Conservation (phyloP, 2,888 invertebrate genomes). For the Nasonia oneida region DNA sequence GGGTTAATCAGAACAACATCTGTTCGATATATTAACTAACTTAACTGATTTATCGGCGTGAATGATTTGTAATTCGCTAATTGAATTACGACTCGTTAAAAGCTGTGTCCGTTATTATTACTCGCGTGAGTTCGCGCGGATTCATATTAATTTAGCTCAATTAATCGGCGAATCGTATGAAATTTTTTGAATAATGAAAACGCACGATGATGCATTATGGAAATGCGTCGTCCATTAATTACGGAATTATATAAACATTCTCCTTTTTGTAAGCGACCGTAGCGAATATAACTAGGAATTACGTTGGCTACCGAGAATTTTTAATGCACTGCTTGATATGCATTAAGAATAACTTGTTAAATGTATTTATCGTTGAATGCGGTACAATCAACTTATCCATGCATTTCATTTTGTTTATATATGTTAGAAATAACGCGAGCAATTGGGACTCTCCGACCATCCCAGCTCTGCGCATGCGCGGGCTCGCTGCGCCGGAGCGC, state of each 20-base stretch:
- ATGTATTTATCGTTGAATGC: no score
- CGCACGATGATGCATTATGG: neutral
- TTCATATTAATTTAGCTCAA: neutral
- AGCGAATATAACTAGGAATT: neutral
- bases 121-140: neutral
- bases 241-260: neutral
- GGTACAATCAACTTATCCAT: no score
- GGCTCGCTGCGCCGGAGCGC: no score
- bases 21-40: neutral
- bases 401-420: no score
- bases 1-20: neutral
- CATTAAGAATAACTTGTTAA: no score
- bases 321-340: neutral
- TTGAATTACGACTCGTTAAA: no score
- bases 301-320: neutral
- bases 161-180: neutral
- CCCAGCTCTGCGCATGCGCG: no score
- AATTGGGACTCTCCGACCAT: no score
- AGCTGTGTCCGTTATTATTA: neutral
- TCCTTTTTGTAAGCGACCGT: neutral
- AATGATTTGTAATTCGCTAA: no score
- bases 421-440: no score
- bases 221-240: neutral
- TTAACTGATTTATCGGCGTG: no score
- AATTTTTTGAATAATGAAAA: neutral